Evolutionary conservation across 2,797 vertebrate genomes (phyloP).

Genomic region (Mionectes olivaceus): DNA sequence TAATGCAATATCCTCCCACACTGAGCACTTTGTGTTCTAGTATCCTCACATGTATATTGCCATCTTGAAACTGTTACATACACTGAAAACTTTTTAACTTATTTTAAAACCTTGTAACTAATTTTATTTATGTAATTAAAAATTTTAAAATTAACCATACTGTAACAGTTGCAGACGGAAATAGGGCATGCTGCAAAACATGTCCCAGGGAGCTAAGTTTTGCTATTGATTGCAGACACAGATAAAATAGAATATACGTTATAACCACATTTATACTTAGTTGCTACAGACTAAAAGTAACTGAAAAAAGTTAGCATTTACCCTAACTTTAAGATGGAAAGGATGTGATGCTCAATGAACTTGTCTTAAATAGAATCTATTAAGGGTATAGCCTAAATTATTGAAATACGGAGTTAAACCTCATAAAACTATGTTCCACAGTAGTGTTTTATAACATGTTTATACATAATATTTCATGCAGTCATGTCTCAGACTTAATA

Average conservation of each 20-base stretch:
- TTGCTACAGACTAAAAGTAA: background rate
- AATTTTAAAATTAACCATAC: background rate
- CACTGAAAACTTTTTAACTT: background rate
- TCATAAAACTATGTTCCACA: background rate
- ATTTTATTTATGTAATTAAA: background rate
- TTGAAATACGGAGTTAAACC: background rate
- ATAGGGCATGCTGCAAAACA: background rate
- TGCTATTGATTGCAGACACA: background rate
- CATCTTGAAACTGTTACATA: background rate
- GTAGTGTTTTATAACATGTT: background rate
- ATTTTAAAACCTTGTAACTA: background rate
- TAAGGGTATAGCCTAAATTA: background rate
- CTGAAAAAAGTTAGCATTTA: background rate
- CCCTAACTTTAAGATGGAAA: background rate
- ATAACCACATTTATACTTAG: background rate
- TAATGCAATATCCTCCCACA: constrained; percentile 36
- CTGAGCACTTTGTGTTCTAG: background rate
- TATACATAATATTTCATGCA: background rate
- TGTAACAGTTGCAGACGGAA: background rate
- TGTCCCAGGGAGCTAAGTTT: background rate
- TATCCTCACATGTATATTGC: background rate
- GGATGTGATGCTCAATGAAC: background rate
- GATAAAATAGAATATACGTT: background rate
- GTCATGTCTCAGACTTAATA: background rate
- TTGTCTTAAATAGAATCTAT: background rate